Base-by-base conservation (phyloP, 2,888 invertebrate species). In the Stegana nigrithorax region DNA sequence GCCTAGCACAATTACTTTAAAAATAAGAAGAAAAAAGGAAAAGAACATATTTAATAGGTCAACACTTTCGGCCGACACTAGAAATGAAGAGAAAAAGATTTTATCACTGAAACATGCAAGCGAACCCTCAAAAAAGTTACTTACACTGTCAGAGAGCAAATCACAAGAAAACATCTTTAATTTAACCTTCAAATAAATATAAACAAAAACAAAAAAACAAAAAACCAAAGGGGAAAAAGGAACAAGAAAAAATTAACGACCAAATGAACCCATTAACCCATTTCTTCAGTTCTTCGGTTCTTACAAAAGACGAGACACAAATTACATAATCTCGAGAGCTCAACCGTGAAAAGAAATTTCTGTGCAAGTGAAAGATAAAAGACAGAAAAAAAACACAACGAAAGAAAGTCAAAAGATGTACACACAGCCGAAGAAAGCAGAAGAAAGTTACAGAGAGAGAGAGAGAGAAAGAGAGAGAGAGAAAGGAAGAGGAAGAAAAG, bases 201-300 rank as follows among this genome's bases (percentile, higher is more conserved):
- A 63, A 64, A 55, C 17, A 56, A 42, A 42, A 42, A 42, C n/a
- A 17, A 51, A 53, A 53, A 23, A 8, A 6, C 2, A 51, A 14
- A 51, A 27, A 32, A 32, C 6, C 1, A 42, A 21, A 47, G 19
- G 21, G n/a, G 19, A n/a, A 55, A 55, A 21, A 47, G 12, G 12
- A 47, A 23, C 4, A 25, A 47, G 6, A 21, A 19, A n/a, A 12
- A 32, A 12, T n/a, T 32, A 55, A 32, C 53, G 36, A 55, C 32
- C 45, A 45, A 47, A 59, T 50, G 50, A 44, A 66, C 64, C 73
- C 63, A 76, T 69, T 76, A 76, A 78, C 78, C 76, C 71, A 76
- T 78, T 76, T 76, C 65, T 65, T 66, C 67, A 65, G 63, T 29
- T 29, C 10, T 29, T 29, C 10, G 6, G 6, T 29, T 17, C 39